phyloP scores from a whole-genome alignment of 2,113 vertebrate genomes.

The Thunnus maccoyii region DNA sequence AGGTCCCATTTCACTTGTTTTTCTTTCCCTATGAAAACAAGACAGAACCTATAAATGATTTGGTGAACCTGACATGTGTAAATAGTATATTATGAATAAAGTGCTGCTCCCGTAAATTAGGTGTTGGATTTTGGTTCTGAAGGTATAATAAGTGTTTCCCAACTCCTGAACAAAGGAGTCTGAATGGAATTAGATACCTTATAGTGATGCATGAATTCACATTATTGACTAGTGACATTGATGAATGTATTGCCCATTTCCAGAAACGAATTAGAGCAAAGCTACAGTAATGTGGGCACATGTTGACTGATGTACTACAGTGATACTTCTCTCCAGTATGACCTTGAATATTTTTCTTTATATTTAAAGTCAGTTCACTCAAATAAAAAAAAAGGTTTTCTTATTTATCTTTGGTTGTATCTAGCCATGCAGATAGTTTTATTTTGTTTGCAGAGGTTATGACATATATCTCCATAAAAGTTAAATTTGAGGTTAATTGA shows the following conservation, averaged over 20 bases:
- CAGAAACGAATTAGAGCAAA: neutral
- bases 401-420: too few relatives aligned
- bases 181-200: slow-evolving; percentile 5
- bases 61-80: slow-evolving; percentile 9
- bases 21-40: slow-evolving; percentile 49
- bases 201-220: slow-evolving; percentile 6
- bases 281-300: too few relatives aligned
- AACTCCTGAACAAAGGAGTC: slow-evolving; percentile 12
- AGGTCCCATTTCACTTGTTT: slow-evolving; percentile 20
- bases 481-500: too few relatives aligned
- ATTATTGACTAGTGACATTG: neutral
- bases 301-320: too few relatives aligned
- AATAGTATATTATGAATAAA: slow-evolving; percentile 43
- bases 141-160: slow-evolving; percentile 8
- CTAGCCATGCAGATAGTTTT: too few relatives aligned
- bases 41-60: slow-evolving; percentile 30
- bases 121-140: slow-evolving; percentile 21
- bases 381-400: too few relatives aligned
- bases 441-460: too few relatives aligned
- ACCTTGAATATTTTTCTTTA: too few relatives aligned
- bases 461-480: too few relatives aligned
- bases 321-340: too few relatives aligned
- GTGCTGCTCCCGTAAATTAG: slow-evolving; percentile 27
- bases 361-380: too few relatives aligned
- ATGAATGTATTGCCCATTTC: neutral